A percentile compares a stretch with the other conserved stretches of the same genome.
These are phyloP conservation scores for Carpatolechia fugitivella DNA, from an alignment of 2,888 invertebrate genomes.

Conservation along the genomic window DNA sequence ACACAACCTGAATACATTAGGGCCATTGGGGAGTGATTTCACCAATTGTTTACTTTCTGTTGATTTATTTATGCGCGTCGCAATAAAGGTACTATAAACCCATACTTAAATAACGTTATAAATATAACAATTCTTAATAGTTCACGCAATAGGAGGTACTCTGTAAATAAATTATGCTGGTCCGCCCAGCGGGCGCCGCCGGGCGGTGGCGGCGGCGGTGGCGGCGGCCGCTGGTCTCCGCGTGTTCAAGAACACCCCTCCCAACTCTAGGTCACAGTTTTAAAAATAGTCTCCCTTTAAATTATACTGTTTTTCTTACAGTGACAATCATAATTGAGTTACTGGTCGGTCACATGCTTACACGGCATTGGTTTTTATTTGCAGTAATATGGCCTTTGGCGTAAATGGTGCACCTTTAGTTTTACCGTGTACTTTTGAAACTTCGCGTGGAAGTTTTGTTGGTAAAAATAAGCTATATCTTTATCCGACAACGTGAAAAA, in stretches of 20 bases:
- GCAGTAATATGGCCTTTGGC: not conserved
- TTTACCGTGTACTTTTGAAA: too few relatives aligned
- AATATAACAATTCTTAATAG: slow-evolving; percentile 23
- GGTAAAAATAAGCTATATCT: too few relatives aligned
- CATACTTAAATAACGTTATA: slow-evolving; percentile 18
- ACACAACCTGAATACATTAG: too few relatives aligned
- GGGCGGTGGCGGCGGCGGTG: too few relatives aligned
- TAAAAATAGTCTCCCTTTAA: slow-evolving; percentile 18
- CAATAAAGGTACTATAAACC: not conserved
- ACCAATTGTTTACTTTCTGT: slow-evolving; percentile 9
- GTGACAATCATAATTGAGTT: slow-evolving; percentile 4
- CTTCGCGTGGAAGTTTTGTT: too few relatives aligned
- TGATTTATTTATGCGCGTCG: slow-evolving; percentile 12
- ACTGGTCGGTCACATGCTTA: not conserved
- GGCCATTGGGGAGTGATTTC: not conserved
- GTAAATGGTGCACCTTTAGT: too few relatives aligned
- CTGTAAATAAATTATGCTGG: slow-evolving; percentile 22
- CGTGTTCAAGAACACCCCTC: slow-evolving; percentile 18
- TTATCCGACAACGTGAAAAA: too few relatives aligned
- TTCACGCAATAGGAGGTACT: slow-evolving; percentile 21
- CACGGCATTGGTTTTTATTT: not conserved
- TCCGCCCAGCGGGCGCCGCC: slow-evolving; percentile 16
- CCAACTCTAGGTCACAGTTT: slow-evolving; percentile 20
- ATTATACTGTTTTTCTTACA: slow-evolving; percentile 11
- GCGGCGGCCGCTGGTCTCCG: slow-evolving; percentile 10